Base-by-base conservation (phyloP, 2,888 invertebrate genomes). In the Euspilapteryx auroguttella region DNA sequence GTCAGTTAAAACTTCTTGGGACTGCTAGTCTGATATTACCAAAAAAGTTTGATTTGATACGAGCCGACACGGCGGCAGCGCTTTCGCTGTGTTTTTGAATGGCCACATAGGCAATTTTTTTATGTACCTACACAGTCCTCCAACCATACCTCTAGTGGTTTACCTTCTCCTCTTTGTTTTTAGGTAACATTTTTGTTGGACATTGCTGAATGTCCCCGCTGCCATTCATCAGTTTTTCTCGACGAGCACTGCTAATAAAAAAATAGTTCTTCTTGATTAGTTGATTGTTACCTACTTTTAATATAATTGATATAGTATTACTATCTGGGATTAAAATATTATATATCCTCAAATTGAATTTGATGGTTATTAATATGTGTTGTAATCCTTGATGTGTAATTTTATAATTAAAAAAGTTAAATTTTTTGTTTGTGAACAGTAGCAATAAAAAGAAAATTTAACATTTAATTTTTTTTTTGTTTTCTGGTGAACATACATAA, bases 121-220 rank as follows among this genome's bases (percentile, higher is more conserved):
- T n/a, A n/a, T n/a, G n/a, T n/a, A n/a, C n/a, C n/a, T n/a, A n/a
- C n/a, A n/a, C 17, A 17, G 5, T 17, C 5, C 17, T 17, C 8
- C 17, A 17, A 17, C 8, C 17, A 17, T 17, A 6, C 8, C 5
- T 17, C 8, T 17, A 17, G 17, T 5, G n/a, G n/a, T n/a, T n/a
- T n/a, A n/a, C n/a, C n/a, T n/a, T 4, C 23, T 9, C 6, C 11
- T 21, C 6, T 27, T 20, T 36, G 41, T 39, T 20, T 20, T 14
- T 58, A 79, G 79, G 65, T 75, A 4, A 63, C 66, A 17, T 79
- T 76, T 37, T 42, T 79, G 12, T 41, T 69, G 35, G 79, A 79
- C 31, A 64, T 79, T 31, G 37, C 64, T 0, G 66, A 71, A 31
- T 79, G 79, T 35, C 78, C 78, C 3, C 54, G 63, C 6, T 79